Conservation (phyloP, 2,113 vertebrate species). For the Hemichromis elongatus region DNA sequence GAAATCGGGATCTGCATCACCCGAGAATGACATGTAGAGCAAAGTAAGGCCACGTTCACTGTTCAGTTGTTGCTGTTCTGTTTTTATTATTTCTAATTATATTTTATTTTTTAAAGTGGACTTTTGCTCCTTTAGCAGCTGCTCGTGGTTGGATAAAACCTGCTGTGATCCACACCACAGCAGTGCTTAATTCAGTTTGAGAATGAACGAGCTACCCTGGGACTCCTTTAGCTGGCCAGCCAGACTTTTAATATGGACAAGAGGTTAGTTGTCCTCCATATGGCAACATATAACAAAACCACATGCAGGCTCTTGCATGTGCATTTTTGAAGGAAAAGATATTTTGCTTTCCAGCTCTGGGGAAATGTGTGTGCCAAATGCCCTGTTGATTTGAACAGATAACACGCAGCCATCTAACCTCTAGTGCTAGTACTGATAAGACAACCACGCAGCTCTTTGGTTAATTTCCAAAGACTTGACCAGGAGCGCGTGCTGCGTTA, state of each 20-base stretch:
- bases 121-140: background rate
- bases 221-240: background rate
- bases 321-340: background rate
- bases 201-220: constrained; percentile 11
- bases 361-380: constrained; percentile 16
- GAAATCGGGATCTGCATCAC: background rate
- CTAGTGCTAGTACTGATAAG: background rate
- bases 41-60: background rate
- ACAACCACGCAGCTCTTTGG: background rate
- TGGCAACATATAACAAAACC: constrained; percentile 20
- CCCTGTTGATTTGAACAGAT: constrained; percentile 7
- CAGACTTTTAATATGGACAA: constrained; percentile 44
- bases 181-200: background rate
- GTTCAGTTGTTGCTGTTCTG: background rate
- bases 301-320: background rate
- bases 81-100: background rate
- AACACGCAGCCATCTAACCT: background rate
- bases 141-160: background rate
- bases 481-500: background rate
- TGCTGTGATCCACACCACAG: constrained; percentile 7
- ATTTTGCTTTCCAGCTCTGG: background rate
- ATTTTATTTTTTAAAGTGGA: background rate
- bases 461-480: background rate
- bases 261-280: constrained; percentile 29
- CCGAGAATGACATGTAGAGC: background rate